phyloP scores from a whole-genome alignment of 2,797 vertebrate genomes.

The Trachurus trachurus region DNA sequence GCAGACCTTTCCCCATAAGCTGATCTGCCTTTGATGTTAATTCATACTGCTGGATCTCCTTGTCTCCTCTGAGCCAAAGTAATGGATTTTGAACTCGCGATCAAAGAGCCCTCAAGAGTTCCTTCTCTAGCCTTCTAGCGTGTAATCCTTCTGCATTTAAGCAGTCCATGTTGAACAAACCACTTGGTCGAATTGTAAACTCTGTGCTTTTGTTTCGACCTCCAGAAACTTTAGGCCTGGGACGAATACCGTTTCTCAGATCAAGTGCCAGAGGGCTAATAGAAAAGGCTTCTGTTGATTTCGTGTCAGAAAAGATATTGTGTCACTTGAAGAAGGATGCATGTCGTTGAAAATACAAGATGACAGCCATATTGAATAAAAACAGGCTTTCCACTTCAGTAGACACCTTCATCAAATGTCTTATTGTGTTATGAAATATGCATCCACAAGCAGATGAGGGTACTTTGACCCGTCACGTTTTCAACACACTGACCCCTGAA shows the following conservation, averaged over 20 bases:
- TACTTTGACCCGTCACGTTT: constrained; percentile 4
- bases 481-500: background rate
- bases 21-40: constrained; percentile 78
- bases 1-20: constrained; percentile 61
- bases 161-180: constrained; percentile 66
- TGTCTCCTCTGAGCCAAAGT: constrained; percentile 69
- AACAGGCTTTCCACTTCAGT: constrained; percentile 22
- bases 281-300: constrained; percentile 22
- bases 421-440: constrained; percentile 15
- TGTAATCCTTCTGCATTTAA: constrained; percentile 66
- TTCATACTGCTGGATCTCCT: constrained; percentile 71
- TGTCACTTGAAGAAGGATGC: constrained; percentile 14
- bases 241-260: background rate
- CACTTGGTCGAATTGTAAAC: constrained; percentile 46
- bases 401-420: constrained; percentile 13
- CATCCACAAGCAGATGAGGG: constrained; percentile 2
- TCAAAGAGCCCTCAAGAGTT: constrained; percentile 69
- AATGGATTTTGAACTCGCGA: constrained; percentile 76
- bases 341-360: constrained; percentile 47
- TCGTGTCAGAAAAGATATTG: constrained; percentile 20
- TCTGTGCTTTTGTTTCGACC: constrained; percentile 21
- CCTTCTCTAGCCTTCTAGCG: constrained; percentile 43
- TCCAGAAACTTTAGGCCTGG: constrained; percentile 24
- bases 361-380: constrained; percentile 43
- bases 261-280: constrained; percentile 11